These are phyloP conservation scores for Crypturellus tataupa DNA, from an alignment of 2,797 vertebrate genomes.

Conservation along the genomic window DNA sequence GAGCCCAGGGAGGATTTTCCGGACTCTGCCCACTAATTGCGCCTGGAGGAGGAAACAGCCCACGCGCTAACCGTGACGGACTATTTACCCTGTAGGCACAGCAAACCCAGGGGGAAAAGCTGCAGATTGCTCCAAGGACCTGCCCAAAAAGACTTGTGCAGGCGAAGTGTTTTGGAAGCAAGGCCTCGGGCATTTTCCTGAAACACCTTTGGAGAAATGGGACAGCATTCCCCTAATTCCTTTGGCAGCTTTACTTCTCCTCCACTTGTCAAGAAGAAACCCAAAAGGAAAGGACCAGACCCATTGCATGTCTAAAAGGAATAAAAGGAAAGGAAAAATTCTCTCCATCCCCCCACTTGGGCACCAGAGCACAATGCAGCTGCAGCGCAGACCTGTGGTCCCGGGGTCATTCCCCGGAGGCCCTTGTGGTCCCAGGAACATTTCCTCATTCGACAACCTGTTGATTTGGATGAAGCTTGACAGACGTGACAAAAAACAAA, in stretches of 20 bases:
- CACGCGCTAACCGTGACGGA: conserved; percentile 54
- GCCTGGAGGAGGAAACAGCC: conserved; percentile 60
- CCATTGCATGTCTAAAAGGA: background rate
- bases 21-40: conserved; percentile 56
- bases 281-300: background rate
- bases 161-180: fast-evolving
- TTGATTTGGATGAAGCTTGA: background rate
- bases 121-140: conserved; percentile 11
- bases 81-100: background rate
- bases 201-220: background rate
- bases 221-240: background rate
- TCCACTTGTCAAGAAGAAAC: background rate
- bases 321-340: background rate
- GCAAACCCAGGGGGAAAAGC: background rate
- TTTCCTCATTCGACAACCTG: background rate
- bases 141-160: background rate
- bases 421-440: background rate
- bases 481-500: background rate
- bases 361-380: background rate
- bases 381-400: background rate
- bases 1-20: conserved; percentile 52
- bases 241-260: background rate
- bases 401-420: fast-evolving
- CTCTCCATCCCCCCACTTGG: background rate
- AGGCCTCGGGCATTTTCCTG: background rate